These are phyloP conservation scores for Drosophila jambulina DNA, from an alignment of 1,140 invertebrate species.

Conservation along the genomic window DNA sequence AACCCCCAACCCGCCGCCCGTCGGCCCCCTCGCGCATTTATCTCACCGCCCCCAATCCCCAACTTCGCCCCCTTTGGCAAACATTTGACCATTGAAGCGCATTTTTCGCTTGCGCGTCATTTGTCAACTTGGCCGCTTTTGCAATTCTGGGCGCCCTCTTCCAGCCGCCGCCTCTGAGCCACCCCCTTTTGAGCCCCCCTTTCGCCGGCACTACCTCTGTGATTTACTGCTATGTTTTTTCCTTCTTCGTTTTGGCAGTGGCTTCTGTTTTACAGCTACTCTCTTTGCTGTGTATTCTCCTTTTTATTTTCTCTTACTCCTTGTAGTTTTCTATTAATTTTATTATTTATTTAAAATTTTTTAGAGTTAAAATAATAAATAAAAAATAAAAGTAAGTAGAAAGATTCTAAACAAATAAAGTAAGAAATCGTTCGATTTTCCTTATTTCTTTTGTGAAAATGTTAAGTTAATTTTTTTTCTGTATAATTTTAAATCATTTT, in stretches of 20 bases:
- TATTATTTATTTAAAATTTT: neutral
- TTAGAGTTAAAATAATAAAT: neutral
- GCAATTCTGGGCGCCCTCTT: slow-evolving; percentile 10
- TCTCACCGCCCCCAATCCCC: slow-evolving; percentile 7
- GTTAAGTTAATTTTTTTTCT: no score
- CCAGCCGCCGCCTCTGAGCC: slow-evolving; percentile 1
- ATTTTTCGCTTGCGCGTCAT: slow-evolving; percentile 82
- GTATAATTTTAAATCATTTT: no score
- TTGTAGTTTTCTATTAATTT: neutral
- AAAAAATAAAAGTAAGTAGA: neutral
- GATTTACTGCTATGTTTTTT: slow-evolving; percentile 53
- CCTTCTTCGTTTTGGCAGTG: neutral
- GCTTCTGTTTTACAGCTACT: slow-evolving; percentile 8
- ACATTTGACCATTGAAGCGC: slow-evolving; percentile 82
- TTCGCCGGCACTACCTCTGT: slow-evolving; percentile 29
- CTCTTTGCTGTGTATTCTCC: neutral
- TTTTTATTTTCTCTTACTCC: neutral
- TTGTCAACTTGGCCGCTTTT: slow-evolving; percentile 66
- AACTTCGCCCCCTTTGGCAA: slow-evolving; percentile 13
- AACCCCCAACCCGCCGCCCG: neutral
- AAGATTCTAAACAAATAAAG: neutral
- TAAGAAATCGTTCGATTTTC: no score
- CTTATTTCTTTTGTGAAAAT: no score
- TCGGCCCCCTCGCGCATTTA: slow-evolving; percentile 14
- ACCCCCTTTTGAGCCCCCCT: neutral